Conservation (phyloP, 2,797 vertebrate genomes). For the Thalassophryne amazonica region DNA sequence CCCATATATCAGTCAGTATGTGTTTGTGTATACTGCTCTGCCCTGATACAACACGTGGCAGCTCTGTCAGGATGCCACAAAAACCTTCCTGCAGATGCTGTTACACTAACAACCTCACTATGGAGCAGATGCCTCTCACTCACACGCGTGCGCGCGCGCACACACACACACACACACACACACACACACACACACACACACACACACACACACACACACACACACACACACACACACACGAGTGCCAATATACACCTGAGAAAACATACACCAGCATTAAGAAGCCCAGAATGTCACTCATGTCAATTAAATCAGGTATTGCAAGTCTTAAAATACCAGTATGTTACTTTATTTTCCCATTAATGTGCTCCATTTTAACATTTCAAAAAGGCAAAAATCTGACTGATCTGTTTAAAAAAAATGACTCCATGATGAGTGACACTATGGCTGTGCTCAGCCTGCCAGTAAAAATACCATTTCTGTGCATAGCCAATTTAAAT, state of each 20-base stretch:
- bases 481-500: no score
- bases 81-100: conserved; percentile 1
- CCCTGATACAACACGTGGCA: neutral
- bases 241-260: neutral
- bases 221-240: neutral
- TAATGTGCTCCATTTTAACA: neutral
- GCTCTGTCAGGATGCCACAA: neutral
- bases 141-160: no score
- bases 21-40: neutral
- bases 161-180: neutral
- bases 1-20: neutral
- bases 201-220: neutral
- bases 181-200: neutral
- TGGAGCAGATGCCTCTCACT: neutral
- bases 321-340: neutral
- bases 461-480: no score
- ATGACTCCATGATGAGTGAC: no score
- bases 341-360: neutral
- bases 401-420: neutral
- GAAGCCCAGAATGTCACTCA: neutral
- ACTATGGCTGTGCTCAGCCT: no score
- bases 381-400: neutral
- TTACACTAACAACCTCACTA: neutral
- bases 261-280: neutral
- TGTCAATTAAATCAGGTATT: neutral